Base-by-base conservation (phyloP, 1,140 invertebrate genomes). In the Ips nitidus region DNA sequence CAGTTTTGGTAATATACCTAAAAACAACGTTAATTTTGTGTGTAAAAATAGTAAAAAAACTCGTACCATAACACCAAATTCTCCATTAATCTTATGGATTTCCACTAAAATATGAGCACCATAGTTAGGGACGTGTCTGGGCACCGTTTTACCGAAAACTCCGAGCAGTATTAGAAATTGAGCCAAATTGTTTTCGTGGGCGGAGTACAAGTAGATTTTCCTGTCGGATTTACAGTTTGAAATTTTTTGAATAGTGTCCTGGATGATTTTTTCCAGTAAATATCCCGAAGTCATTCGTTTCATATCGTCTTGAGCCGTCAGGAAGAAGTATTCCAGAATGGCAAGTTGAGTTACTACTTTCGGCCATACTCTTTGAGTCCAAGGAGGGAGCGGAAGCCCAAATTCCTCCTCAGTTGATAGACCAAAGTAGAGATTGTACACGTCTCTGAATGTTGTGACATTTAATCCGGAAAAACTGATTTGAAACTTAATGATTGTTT, bases 111-210 rank as follows among this genome's bases (percentile, higher is more conserved):
- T 67, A 2, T 83, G 82, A 7, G 85, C 79, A 0, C 84, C 83
- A 72, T 86, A 87, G 45, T 80, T 80, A 0, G 86, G 86, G 59
- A 85, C 82, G 47, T 87, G 85, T n/a, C 81, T 79, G 2, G 3
- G 41, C 22, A 22, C 22, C 22, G 22, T 22, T 22, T 22, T 22
- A 59, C 91, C 83, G 84, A 88, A 94, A 3, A 91, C 81, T 5
- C 85, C 84, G 53, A 94, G 76, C 1, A 87, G 84, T 4, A 83
- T 79, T 37, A 93, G 76, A 4, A 93, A 75, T 65, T 88, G 86
- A 1, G 87, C 84, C 2, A 94, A 77, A 1, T 89, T 92, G 2
- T 86, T 87, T 75, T 94, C 92, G 75, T 94, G 91, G 2, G 86
- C 88, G 3, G 87, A 83, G 73, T 90, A 91, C 68, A 89, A 83